Evolutionary conservation across 1,140 invertebrate species (phyloP), one percentile per base, ranked within the genome.

Genomic region (Pentalonia nigronervosa): DNA sequence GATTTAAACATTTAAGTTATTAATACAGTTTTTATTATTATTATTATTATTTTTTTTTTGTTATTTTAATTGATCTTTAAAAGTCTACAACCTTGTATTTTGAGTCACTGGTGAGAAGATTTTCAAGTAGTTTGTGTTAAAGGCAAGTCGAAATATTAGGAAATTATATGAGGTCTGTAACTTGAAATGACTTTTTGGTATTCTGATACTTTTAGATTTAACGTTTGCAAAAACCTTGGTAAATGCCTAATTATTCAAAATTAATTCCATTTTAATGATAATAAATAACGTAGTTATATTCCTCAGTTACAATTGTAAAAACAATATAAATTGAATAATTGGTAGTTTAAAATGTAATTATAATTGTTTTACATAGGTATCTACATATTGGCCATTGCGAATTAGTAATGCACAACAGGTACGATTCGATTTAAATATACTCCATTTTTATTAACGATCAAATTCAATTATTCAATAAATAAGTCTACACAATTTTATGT

Each of bases 381-480:
- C 41, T 41, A 76, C 60, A 76, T 4, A 76, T 76, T 34, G 60
- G 23, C n/a, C 30, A 76, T 76, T 76, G n/a, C 30, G n/a, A 6
- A 76, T 67, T 76, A 76, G 0, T n/a, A n/a, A 76, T 76, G 60
- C 60, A n/a, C 60, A 76, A n/a, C 60, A 76, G 60, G 60, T 76
- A 76, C 60, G 14, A 76, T 76, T n/a, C 60, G n/a, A 4, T 76
- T 76, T 76, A n/a, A 76, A n/a, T 76, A 76, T n/a, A 34, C 30
- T 76, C 60, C 14, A 76, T 76, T 76, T 76, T 30, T 14, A n/a
- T 76, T n/a, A 76, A 76, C n/a, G n/a, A 76, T 76, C n/a, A 76
- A 76, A 76, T 76, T 76, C 6, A 76, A n/a, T 76, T 76, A 76
- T 76, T 76, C 30, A 76, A 76, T 76, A 76, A 67, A 76, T 76